Percentiles rank a stretch among this genome's conserved stretches.
These are phyloP conservation scores for Pachydiplax longipennis DNA, from an alignment of 2,888 invertebrate genomes.

Conservation along the genomic window DNA sequence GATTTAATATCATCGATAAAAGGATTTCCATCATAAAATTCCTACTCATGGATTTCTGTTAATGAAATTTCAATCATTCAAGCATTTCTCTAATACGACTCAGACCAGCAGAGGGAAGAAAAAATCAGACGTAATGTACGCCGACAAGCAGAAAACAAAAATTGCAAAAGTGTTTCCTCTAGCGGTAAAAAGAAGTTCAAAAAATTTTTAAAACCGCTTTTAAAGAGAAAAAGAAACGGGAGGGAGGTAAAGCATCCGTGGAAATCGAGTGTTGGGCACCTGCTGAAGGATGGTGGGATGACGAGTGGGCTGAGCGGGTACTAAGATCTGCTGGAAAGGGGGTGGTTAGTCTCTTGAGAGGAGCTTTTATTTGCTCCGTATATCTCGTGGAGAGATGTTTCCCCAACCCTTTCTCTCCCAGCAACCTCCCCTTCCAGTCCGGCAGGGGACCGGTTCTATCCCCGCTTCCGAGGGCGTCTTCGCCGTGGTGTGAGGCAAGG, in stretches of 20 bases:
- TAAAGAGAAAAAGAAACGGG: not conserved
- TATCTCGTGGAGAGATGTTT: not conserved
- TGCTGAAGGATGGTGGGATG: not conserved
- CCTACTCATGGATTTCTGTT: no score
- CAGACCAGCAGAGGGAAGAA: no score
- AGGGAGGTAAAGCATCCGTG: not conserved
- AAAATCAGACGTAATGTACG: no score
- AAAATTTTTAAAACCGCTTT: not conserved
- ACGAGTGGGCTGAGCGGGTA: not conserved
- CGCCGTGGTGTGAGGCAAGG: not conserved
- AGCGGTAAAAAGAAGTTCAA: not conserved
- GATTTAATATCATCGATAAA: not conserved
- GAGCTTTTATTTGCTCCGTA: not conserved
- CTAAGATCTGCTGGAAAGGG: not conserved
- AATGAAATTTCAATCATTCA: no score
- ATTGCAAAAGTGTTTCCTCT: not conserved
- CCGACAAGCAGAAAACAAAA: no score
- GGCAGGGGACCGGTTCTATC: conserved; percentile 32
- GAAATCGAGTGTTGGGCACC: not conserved
- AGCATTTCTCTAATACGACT: no score
- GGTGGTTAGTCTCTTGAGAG: not conserved
- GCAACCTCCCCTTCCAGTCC: not conserved
- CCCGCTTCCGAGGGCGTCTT: not conserved
- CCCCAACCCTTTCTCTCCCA: not conserved
- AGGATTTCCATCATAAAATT: no score